Base-by-base conservation (phyloP, 35 echinoderm and acorn worm species). In the Apostichopus californicus region DNA sequence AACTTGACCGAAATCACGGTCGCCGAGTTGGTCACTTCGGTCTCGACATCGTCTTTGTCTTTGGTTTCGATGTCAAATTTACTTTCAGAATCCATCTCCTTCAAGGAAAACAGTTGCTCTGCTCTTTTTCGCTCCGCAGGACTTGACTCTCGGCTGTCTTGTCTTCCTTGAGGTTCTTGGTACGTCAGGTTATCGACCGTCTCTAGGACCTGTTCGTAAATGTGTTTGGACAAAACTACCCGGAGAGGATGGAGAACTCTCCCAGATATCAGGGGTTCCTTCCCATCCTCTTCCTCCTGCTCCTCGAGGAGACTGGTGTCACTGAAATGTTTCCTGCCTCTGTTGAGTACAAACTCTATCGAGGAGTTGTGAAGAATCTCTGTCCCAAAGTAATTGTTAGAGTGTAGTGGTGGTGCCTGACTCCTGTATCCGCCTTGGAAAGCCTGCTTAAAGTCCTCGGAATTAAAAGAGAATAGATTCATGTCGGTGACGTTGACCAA, bases 161-260 rank as follows among this genome's bases (percentile, higher is more conserved):
- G 17, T 28, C 23, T 88, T 4, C 68, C 86, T 20, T 28, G 65
- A 68, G 86, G 86, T 72, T 1, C 26, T 72, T 5, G 55, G 68
- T 93, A 98, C 0, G 97, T 98, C 56, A 98, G 75, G 86, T 98
- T 98, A 77, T 98, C 97, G 26, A 98, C 56, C 9, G 97, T 98
- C 64, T 98, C 90, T 23, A 98, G 54, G 13, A 98, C 90, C 79
- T 98, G 97, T 81, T 98, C 97, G 75, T 93, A 98, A 18, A 98
- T 93, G 56, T 96, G 97, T 65, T 98, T 98, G 6, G 97, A 96
- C 6, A 98, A 88, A 63, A 95, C 78, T 10, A 98, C 95, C 54
- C 95, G 94, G 28, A 98, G 80, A 4, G 95, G 95, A n/a, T 93
- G 90, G 20, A 98, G 92, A 21, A 98, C 83, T 28, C 86, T 96